Conservation (phyloP, 2,797 vertebrate genomes). For the Tapirus indicus region DNA sequence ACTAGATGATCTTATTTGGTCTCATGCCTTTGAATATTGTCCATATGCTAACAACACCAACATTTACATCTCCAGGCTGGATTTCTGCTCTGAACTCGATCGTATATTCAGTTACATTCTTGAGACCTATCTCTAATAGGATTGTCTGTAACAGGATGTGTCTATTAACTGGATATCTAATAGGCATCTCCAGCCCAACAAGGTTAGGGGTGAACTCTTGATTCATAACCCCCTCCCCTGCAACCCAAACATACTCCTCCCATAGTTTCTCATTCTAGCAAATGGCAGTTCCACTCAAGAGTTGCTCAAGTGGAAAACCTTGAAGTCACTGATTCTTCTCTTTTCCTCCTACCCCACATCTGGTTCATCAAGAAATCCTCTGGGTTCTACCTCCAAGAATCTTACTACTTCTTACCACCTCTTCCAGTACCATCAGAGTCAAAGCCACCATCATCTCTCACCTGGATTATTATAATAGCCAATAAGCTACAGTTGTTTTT, state of each 20-base stretch:
- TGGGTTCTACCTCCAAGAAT: background rate
- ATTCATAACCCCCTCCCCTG: background rate
- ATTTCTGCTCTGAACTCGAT: background rate
- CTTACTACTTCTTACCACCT: background rate
- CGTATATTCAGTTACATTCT: background rate
- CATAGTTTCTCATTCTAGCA: background rate
- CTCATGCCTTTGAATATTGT: background rate
- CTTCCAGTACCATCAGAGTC: background rate
- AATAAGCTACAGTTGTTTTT: background rate
- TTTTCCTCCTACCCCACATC: background rate
- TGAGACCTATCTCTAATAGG: background rate
- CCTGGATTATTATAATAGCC: background rate
- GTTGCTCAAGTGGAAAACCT: background rate
- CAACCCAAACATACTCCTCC: background rate
- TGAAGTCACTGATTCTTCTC: background rate
- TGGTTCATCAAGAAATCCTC: background rate
- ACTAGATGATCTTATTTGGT: background rate
- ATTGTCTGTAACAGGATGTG: background rate
- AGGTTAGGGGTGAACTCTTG: background rate
- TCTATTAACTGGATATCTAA: background rate
- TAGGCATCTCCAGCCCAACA: background rate
- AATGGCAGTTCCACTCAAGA: background rate
- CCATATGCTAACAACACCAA: background rate
- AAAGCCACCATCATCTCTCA: background rate
- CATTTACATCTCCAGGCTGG: background rate